Evolutionary conservation across 1,140 invertebrate genomes (phyloP), one percentile per base, ranked within the genome.

Genomic region (Tetragonula clypearis): DNA sequence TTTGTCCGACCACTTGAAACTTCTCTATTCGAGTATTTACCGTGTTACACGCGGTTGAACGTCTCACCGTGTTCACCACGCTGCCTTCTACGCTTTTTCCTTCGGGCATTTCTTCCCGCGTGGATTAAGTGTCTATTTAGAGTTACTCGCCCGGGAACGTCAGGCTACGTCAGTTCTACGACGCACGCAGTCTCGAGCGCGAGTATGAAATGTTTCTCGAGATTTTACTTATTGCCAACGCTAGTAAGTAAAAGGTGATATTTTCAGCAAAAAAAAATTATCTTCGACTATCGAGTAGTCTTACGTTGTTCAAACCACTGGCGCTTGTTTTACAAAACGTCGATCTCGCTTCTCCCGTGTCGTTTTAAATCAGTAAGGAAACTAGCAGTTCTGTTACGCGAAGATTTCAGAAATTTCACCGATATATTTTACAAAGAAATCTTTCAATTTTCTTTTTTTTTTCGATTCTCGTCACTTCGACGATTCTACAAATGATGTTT

Each of bases 1-100:
- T 89, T 15, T 90, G 85, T 86, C 65, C 26, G 12, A 17, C 49
- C 9, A 41, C 62, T 79, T 23, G 14, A 79, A 65, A 79, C 66
- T 82, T 73, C 68, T 58, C 26, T 56, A 49, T 30, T 12, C 71
- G n/a, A 68, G 30, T 74, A 41, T 23, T 76, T 76, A 77, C 58
- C 58, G 19, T 11, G 75, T 21, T 41, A 23, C 75, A 55, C 58
- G 30, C 75, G 21, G 55, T 14, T 60, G 15, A 60, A 62, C 19
- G 9, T 75, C 26, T 56, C 21, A 53, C 55, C 5, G n/a, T 5
- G 11, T 49, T 49, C n/a, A 19, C 23, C 60, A 4, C 30, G 19
- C 66, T 35, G 19, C 3, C 35, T 68, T 9, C 9, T 1, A 0
- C 23, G 23, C 49, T 49, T 79, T 17, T 60, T 66, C 30, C 53